phyloP scores from a whole-genome alignment of 1,140 invertebrate species.

The Tyrophagus putrescentiae region DNA sequence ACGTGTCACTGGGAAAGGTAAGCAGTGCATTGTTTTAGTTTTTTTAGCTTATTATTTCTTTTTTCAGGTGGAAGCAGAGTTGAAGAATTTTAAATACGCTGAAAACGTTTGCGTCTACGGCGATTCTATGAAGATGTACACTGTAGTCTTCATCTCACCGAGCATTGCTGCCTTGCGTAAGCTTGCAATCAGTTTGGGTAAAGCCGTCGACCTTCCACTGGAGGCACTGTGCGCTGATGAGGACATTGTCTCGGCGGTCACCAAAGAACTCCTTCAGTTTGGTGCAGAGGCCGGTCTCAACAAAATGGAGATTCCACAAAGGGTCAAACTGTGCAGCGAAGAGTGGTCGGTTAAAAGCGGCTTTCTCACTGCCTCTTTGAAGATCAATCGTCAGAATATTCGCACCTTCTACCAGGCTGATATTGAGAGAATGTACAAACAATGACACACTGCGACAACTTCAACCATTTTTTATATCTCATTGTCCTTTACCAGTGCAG shows the following conservation, averaged over 20 bases:
- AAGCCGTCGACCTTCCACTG: conserved; percentile 38
- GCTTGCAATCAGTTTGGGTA: conserved; percentile 46
- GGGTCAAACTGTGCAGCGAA: conserved; percentile 34
- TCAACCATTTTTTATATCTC: too few species aligned
- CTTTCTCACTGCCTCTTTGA: conserved; percentile 40
- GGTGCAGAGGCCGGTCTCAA: conserved; percentile 48
- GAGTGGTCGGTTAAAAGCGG: conserved; percentile 39
- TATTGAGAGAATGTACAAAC: background rate
- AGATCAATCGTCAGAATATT: conserved; percentile 28
- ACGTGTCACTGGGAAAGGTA: conserved; percentile 42
- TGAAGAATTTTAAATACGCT: conserved; percentile 22
- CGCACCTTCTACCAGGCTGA: background rate
- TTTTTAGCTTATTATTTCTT: background rate
- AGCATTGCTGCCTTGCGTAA: conserved; percentile 48
- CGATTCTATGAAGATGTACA: conserved; percentile 45
- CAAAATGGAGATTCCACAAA: conserved; percentile 36
- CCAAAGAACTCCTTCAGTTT: conserved; percentile 60
- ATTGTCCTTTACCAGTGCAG: too few species aligned
- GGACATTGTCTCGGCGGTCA: conserved; percentile 56
- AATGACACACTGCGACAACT: too few species aligned
- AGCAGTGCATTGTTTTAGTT: conserved; percentile 33
- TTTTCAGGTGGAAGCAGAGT: conserved; percentile 21
- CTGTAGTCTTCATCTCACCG: conserved; percentile 79
- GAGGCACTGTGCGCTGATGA: conserved; percentile 51
- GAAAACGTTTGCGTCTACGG: conserved; percentile 26